Evolutionary conservation across 2,113 vertebrate genomes (phyloP).

Genomic region (Chrysochloris asiatica): DNA sequence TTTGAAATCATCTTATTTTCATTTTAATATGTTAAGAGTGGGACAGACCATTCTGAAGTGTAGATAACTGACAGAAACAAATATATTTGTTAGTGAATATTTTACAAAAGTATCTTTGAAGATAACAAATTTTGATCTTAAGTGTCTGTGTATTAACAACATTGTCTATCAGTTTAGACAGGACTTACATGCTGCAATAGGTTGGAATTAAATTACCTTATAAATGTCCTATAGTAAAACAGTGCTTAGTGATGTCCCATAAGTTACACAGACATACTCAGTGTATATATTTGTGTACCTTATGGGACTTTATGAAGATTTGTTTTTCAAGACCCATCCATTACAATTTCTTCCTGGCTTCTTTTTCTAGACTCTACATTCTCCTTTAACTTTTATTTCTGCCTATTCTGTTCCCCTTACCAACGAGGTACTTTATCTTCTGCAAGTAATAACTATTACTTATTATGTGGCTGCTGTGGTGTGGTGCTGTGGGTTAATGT

Average conservation of each 20-base stretch:
- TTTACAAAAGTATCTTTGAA: constrained; percentile 21
- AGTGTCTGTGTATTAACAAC: constrained; percentile 21
- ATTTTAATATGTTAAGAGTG: constrained; percentile 26
- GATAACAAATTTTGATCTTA: constrained; percentile 21
- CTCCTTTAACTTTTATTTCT: not conserved
- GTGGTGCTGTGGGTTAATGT: not conserved
- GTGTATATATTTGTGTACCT: not conserved
- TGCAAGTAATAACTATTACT: no score
- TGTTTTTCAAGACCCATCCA: not conserved
- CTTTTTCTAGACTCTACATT: not conserved
- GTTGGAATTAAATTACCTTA: no score
- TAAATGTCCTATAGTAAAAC: not conserved
- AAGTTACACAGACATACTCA: no score
- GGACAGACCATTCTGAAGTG: constrained; percentile 26
- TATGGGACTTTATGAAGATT: not conserved
- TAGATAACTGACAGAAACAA: constrained; percentile 20
- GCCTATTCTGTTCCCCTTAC: not conserved
- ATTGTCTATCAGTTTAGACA: not conserved
- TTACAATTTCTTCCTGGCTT: not conserved
- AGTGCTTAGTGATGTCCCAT: not conserved
- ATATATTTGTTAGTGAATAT: constrained; percentile 4
- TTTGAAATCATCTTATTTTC: constrained; percentile 37
- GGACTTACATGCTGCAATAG: not conserved
- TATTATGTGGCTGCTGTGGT: not conserved
- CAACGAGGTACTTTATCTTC: not conserved